These are phyloP conservation scores for Botrylloides violaceus DNA, from an alignment of 23 tunicate species.

Conservation along the genomic window DNA sequence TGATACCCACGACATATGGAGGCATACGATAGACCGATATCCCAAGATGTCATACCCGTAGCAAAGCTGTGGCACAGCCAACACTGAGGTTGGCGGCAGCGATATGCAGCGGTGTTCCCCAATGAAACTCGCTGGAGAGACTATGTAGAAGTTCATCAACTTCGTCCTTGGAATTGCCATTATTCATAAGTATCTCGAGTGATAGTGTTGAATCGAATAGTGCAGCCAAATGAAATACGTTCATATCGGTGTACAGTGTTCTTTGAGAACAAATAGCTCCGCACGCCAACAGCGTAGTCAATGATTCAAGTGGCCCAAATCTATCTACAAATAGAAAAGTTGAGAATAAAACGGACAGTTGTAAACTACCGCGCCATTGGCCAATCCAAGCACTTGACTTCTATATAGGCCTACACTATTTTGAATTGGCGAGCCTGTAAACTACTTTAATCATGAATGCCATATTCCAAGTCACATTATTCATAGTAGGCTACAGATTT, in stretches of 20 bases:
- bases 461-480: no score
- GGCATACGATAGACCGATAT: no score
- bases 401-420: no score
- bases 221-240: conserved; percentile 75
- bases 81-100: conserved; percentile 42
- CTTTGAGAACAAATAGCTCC: conserved; percentile 67
- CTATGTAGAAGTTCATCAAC: conserved; percentile 27
- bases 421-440: no score
- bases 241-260: conserved; percentile 55
- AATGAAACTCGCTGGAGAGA: conserved; percentile 51
- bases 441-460: no score
- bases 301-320: conserved; percentile 37
- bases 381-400: no score
- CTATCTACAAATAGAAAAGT: conserved; percentile 30
- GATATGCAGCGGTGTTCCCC: conserved; percentile 69
- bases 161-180: conserved; percentile 3
- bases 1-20: conserved; percentile 57
- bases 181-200: conserved; percentile 2
- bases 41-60: conserved; percentile 35
- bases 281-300: conserved; percentile 24
- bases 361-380: no score
- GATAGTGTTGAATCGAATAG: conserved; percentile 33
- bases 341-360: not conserved
- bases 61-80: conserved; percentile 26
- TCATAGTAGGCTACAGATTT: no score